Evolutionary conservation across 1,140 invertebrate genomes (phyloP), one percentile per base, ranked within the genome.

Genomic region (Kradibia gibbosae): DNA sequence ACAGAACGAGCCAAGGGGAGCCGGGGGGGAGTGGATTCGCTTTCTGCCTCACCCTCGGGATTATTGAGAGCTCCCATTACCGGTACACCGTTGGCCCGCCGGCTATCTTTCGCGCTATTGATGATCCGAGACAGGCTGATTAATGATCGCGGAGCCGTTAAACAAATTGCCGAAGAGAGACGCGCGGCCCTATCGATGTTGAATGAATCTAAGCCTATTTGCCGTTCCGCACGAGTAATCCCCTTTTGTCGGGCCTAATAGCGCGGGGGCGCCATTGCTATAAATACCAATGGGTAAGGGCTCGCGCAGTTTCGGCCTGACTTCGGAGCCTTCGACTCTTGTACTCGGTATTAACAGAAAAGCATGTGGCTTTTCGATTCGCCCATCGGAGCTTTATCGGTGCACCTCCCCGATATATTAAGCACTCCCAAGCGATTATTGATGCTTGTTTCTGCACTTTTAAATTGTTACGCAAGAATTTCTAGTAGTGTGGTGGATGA

Each of bases 41-140:
- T 25, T 50, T 77, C 55, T 53, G n/a, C 42, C 55, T 77, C 20
- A 28, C 75, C 25, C 57, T 45, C 75, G 76, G 70, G 55, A 88
- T 91, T 91, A 91, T 91, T 90, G 89, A 91, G 89, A 88, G 89
- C 89, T 90, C 84, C 89, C 89, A 91, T 91, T 91, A 91, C 87
- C 84, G 87, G 86, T 90, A 91, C 90, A 91, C 85, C 86, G 86
- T 86, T 83, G 85, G 85, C 84, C 83, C 87, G 83, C n/a, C 75
- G 83, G 86, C 88, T 90, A 90, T 91, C 89, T 91, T 90, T 89
- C 85, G 88, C 88, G 84, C 90, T 90, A 90, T 91, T 90, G 89
- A 91, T 91, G 90, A 90, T 90, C 60, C 72, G 42, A 34, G 85
- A 85, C 86, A 88, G 87, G 86, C 88, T 87, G 88, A 91, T 90